Conservation (phyloP, 30 jellyfish, hydroid and myxozoan genomes). For the Hydra vulgaris region DNA sequence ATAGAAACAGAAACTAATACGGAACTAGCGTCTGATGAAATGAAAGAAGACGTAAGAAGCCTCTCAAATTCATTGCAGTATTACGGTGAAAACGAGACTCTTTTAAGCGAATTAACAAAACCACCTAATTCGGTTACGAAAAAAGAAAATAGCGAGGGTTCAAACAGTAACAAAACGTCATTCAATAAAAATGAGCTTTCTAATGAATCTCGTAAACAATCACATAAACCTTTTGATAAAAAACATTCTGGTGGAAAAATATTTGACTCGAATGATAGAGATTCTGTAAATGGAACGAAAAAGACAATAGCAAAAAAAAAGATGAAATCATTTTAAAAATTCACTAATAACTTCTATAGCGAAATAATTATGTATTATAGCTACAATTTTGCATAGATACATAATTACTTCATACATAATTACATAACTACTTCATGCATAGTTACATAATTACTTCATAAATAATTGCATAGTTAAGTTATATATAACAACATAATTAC, state of each 20-base stretch:
- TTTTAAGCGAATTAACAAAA: background rate
- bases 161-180: background rate
- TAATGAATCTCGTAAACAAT: background rate
- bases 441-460: too few relatives aligned
- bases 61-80: background rate
- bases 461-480: too few relatives aligned
- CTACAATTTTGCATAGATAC: too few relatives aligned
- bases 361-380: too few relatives aligned
- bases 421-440: too few relatives aligned
- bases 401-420: too few relatives aligned
- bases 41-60: conserved; percentile 5
- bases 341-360: too few relatives aligned
- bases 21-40: background rate
- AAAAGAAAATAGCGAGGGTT: background rate
- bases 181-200: background rate
- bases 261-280: conserved; percentile 5
- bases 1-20: background rate
- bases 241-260: background rate
- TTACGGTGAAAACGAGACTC: conserved; percentile 2
- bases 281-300: background rate
- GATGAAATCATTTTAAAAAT: too few relatives aligned
- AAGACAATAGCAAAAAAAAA: background rate
- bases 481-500: too few relatives aligned
- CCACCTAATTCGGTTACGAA: background rate
- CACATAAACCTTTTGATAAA: background rate